These are phyloP conservation scores for Leucophora obtusa DNA, from an alignment of 2,888 invertebrate genomes.

Conservation along the genomic window DNA sequence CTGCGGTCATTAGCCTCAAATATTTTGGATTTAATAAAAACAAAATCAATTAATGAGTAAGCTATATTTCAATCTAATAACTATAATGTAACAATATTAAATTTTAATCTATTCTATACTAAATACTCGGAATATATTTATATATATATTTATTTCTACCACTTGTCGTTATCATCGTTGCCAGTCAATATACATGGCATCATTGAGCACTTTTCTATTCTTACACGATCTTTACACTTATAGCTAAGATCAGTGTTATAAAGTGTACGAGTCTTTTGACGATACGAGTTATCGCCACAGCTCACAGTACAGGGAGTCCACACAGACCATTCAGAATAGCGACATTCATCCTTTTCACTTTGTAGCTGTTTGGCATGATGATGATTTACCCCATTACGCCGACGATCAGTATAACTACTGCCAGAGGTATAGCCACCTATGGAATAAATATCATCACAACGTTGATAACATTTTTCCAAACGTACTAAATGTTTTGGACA, in stretches of 20 bases:
- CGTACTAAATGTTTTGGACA: conserved; percentile 80
- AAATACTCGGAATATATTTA: not conserved
- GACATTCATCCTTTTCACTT: conserved; percentile 79
- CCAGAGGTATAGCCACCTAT: conserved; percentile 67
- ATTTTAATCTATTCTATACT: not conserved
- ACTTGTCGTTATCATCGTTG: conserved; percentile 70
- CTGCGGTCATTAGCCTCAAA: too few species aligned
- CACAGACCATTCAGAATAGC: conserved; percentile 83
- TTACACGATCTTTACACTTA: conserved; percentile 77
- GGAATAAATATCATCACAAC: conserved; percentile 76
- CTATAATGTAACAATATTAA: not conserved
- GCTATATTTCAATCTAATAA: too few species aligned
- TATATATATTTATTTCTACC: conserved; percentile 21
- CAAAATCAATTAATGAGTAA: too few species aligned
- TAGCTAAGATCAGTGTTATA: conserved; percentile 74
- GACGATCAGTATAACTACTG: conserved; percentile 61
- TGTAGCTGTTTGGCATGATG: conserved; percentile 33
- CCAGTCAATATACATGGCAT: conserved; percentile 74
- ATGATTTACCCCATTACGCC: conserved; percentile 58
- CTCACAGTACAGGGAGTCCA: conserved; percentile 85
- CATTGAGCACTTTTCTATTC: conserved; percentile 75
- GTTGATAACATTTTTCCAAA: conserved; percentile 75
- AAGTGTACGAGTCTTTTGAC: conserved; percentile 80
- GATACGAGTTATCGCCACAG: conserved; percentile 81
- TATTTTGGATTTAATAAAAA: too few species aligned